Base-by-base conservation (phyloP, 2,113 vertebrate species). In the Coryphaenoides rupestris region DNA sequence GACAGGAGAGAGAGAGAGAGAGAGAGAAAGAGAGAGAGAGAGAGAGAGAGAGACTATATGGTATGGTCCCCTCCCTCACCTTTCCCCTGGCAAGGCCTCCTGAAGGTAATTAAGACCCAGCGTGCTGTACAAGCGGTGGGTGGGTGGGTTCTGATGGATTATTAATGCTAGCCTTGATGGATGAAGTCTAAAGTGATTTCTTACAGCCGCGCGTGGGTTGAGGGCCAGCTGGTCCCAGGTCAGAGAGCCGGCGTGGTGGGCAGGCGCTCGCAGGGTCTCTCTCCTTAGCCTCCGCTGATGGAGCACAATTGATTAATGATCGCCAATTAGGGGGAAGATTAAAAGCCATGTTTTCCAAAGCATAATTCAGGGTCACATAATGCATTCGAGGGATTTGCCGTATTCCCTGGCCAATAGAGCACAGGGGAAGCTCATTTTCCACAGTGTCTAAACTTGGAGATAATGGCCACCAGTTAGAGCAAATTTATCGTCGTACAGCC, bases 181-280 rank as follows among this genome's bases (percentile, higher is more conserved):
- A 91, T 89, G 85, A 86, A 87, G 85, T 92, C 88, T 89, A 88
- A 91, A 88, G 90, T 85, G 88, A 90, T 91, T 91, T 89, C 86
- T 90, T 77, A 76, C 82, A 80, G 85, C 81, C 78, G 76, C 78
- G 84, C 77, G 82, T 80, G 85, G 86, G 84, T 87, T 86, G 88
- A 62, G 68, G 66, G 84, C 81, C 89, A 92, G 89, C 90, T 92
- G 90, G 87, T 91, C 76, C 64, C 47, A 60, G 86, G 79, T 78
- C 82, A 83, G 72, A 60, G 73, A 83, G 65, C 83, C 79, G 59
- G 33, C 75, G 81, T 54, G 63, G 83, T 73, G 86, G 85, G 76
- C 79, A 80, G 81, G 82, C 81, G 82, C 79, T 81, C 67, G 72
- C 76, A 76, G 74, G 75, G 24, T 17, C 74, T 73, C 72, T 80